Percentiles rank a stretch among this genome's conserved stretches.
phyloP scores from a whole-genome alignment of 2,797 vertebrate species.

The Pangasius sanitwongsei region DNA sequence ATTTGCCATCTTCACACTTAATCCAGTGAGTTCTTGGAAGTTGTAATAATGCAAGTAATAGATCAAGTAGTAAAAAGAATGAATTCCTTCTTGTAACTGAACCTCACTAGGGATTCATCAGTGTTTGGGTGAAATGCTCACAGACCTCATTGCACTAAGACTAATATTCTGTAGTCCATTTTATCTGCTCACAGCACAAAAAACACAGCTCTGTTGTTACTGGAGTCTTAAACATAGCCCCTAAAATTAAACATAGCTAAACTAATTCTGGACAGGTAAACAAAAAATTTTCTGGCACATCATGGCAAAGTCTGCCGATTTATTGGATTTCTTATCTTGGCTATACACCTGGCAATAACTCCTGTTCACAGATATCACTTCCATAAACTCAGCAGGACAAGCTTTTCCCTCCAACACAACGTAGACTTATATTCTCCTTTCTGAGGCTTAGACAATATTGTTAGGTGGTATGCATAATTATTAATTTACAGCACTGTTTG shows the following conservation, averaged over 20 bases:
- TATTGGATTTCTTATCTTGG: background rate
- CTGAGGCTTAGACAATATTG: background rate
- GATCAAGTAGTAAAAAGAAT: background rate
- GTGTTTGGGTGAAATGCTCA: background rate
- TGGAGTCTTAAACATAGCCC: background rate
- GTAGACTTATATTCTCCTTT: background rate
- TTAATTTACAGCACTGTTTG: background rate
- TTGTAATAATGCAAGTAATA: background rate
- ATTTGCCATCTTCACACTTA: background rate
- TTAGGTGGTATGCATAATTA: background rate
- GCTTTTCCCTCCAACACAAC: too few relatives aligned
- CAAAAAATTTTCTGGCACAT: background rate
- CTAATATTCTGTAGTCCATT: background rate
- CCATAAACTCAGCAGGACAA: background rate
- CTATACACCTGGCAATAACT: background rate
- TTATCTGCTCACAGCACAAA: background rate
- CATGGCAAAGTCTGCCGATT: background rate
- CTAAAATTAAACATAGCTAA: background rate
- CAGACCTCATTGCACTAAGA: background rate
- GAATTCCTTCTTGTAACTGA: background rate
- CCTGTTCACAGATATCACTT: background rate
- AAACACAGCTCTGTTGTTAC: background rate
- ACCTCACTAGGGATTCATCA: background rate
- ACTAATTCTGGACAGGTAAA: background rate
- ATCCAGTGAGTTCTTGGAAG: background rate